Conservation (phyloP, 2,797 vertebrate genomes). For the Thunnus albacares region DNA sequence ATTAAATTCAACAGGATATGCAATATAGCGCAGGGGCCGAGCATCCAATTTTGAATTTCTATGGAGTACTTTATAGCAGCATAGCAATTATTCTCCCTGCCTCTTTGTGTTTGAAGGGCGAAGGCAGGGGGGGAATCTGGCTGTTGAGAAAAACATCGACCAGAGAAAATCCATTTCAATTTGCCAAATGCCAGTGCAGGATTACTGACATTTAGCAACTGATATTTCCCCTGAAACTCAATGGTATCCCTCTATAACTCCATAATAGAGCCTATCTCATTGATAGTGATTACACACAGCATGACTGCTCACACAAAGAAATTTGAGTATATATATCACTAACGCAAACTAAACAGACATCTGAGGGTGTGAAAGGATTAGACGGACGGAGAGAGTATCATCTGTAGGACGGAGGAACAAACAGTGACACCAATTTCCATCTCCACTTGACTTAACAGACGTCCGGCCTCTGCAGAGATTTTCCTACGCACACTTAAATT, state of each 20-base stretch:
- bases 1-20: constrained; percentile 6
- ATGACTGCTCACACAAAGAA: constrained; percentile 44
- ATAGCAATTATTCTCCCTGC: constrained; percentile 21
- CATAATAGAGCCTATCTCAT: constrained; percentile 60
- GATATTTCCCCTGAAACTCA: constrained; percentile 73
- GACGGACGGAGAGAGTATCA: constrained; percentile 35
- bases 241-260: constrained; percentile 47
- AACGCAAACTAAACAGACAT: constrained; percentile 15
- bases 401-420: constrained; percentile 34
- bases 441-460: constrained; percentile 40
- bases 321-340: constrained; percentile 38
- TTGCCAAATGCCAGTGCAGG: constrained; percentile 75
- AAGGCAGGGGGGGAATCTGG: constrained; percentile 35
- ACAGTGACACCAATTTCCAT: constrained; percentile 22
- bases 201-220: constrained; percentile 82
- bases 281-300: constrained; percentile 65
- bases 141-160: constrained; percentile 67
- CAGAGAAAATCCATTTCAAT: constrained; percentile 80
- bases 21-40: constrained; percentile 16
- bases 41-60: constrained; percentile 17
- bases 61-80: constrained; percentile 32
- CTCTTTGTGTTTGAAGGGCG: constrained; percentile 58
- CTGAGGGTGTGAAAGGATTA: constrained; percentile 34
- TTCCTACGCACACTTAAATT: constrained; percentile 20
- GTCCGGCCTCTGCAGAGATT: constrained; percentile 38